Base-by-base conservation (phyloP, 1,140 invertebrate genomes). In the Brachionus rubens region DNA sequence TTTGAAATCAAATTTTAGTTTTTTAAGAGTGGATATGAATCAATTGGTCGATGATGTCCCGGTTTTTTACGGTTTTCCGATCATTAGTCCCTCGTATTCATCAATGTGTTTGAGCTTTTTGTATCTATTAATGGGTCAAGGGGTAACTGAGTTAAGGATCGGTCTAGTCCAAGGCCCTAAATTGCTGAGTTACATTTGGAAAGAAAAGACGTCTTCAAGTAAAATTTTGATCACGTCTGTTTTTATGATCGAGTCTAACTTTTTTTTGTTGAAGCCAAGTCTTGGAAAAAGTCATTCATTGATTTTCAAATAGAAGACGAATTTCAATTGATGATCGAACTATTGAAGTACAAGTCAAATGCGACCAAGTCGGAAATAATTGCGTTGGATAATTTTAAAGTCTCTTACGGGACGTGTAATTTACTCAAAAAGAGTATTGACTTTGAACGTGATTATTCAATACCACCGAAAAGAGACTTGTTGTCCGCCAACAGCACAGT, bases 341-440 rank as follows among this genome's bases (percentile, higher is more conserved):
- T 65, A 43, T 21, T 65, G 33, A 65, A 43, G 43, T 24, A 21
- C 14, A 43, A 26, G 14, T 43, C 24, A 43, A 65, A 65, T 43
- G 41, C 59, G 24, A 24, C 59, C 4, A 24, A 21, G 26, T 24
- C 24, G 7, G 59, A 65, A 46, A 65, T 65, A 24, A 43, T 65
- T 30, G 59, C 59, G 7, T 21, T 65, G 21, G 59, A 65, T 43
- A 65, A 65, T 46, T 65, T 65, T 14, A 65, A 65, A 65, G 43
- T 65, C 12, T 65, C 59, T 1, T 65, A 65, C 16, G 59, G 59
- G 14, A 10, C 36, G 0, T 65, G 59, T 65, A 10, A 65, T 46
- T 43, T 65, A 12, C 40, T 65, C 12, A 65, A 65, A 28, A 43
- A 65, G 24, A 65, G n/a, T 16, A 9, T 41, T 43, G 59, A 65